A percentile compares a stretch with the other conserved stretches of the same genome.
phyloP scores from a whole-genome alignment of 2,888 invertebrate species.

The Chloroclystis v-ata region DNA sequence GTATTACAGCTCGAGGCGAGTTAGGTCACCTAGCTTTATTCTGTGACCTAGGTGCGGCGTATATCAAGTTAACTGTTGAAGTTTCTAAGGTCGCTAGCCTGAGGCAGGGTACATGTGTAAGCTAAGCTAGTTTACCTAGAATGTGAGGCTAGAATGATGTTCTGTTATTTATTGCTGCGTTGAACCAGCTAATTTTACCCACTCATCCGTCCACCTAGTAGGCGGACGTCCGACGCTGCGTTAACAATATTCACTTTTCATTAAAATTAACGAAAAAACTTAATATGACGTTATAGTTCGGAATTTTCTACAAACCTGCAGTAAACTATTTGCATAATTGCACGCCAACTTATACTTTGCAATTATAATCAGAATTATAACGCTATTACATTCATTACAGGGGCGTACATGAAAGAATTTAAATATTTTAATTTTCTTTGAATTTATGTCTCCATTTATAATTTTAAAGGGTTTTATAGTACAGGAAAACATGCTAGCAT shows the following conservation, averaged over 20 bases:
- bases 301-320: not conserved
- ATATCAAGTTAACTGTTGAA: slow-evolving; percentile 51
- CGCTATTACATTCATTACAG: no score
- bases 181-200: no score
- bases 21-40: slow-evolving; percentile 17
- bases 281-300: no score
- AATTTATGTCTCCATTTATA: not conserved
- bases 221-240: no score
- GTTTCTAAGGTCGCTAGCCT: slow-evolving; percentile 32
- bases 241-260: no score
- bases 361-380: not conserved
- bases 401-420: no score
- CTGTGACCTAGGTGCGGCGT: slow-evolving; percentile 30
- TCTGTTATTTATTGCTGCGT: no score
- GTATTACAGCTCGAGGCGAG: slow-evolving; percentile 16
- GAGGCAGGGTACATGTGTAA: slow-evolving; percentile 16
- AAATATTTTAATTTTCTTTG: not conserved
- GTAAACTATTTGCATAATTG: not conserved
- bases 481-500: no score
- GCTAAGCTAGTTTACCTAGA: not conserved
- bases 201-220: no score
- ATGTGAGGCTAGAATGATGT: no score
- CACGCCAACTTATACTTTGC: not conserved
- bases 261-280: no score
- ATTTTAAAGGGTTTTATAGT: no score